Conservation (phyloP, 1,140 invertebrate species). For the Sarcophaga bullata region DNA sequence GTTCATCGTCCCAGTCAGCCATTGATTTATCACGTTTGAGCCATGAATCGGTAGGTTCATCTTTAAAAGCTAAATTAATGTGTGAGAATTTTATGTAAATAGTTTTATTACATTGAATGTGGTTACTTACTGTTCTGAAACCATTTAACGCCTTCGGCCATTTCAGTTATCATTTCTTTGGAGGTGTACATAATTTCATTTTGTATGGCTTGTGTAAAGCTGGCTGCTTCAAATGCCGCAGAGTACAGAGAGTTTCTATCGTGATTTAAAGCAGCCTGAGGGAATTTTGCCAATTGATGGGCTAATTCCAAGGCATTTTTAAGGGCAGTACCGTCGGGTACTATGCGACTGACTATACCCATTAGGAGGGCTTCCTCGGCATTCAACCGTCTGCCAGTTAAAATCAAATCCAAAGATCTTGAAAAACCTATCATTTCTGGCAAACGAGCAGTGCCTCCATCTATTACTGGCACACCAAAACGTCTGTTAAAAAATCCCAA, state of each 20-base stretch:
- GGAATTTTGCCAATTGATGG: slow-evolving; percentile 79
- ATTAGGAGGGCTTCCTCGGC: slow-evolving; percentile 82
- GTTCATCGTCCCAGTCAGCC: slow-evolving; percentile 71
- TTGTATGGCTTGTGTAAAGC: slow-evolving; percentile 74
- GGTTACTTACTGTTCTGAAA: slow-evolving; percentile 53
- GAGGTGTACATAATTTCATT: slow-evolving; percentile 76
- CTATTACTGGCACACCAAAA: slow-evolving; percentile 88
- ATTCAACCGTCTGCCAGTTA: slow-evolving; percentile 82
- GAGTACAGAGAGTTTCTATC: slow-evolving; percentile 79
- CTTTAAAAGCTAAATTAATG: slow-evolving; percentile 51
- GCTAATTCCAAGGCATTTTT: slow-evolving; percentile 83
- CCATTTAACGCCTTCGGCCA: slow-evolving; percentile 73
- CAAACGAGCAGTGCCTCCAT: slow-evolving; percentile 83
- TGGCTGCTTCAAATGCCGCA: slow-evolving; percentile 70
- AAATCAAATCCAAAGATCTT: slow-evolving; percentile 85
- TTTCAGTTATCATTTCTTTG: slow-evolving; percentile 73
- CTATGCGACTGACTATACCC: slow-evolving; percentile 82
- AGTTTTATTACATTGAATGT: too few species aligned
- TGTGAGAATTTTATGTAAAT: too few species aligned
- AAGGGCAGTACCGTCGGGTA: slow-evolving; percentile 81
- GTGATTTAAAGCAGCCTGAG: slow-evolving; percentile 78
- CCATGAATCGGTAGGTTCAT: slow-evolving; percentile 59
- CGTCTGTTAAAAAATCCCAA: slow-evolving; percentile 85
- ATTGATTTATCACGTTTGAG: slow-evolving; percentile 66
- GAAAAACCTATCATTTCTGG: slow-evolving; percentile 84